Base-by-base conservation (phyloP, 2,113 vertebrate genomes). In the Oreochromis aureus region DNA sequence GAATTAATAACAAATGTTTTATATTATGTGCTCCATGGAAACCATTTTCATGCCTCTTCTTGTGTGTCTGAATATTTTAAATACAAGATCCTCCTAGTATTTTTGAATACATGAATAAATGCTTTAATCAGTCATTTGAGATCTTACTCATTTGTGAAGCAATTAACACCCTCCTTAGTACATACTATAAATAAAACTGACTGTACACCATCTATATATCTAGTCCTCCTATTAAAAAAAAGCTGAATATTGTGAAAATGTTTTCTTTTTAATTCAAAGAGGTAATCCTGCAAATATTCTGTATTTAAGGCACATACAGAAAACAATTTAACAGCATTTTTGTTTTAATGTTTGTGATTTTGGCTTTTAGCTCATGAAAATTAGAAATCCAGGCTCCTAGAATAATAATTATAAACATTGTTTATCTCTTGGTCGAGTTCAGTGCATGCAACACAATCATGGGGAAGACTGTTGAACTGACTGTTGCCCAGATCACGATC, bases 71-170 rank as follows among this genome's bases (percentile, higher is more conserved):
- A 39, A 58, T 84, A 39, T 79, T 88, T 84, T 88, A 78, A 81
- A 91, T 69, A 71, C 10, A 44, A 85, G 22, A 36, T 80, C 56
- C 10, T 82, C 24, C 7, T 85, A 71, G 59, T 89, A 55, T 87
- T 89, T 88, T 83, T 78, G 18, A 91, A 92, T 91, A 81, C 18
- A 61, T 78, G 19, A 84, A 86, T 86, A 79, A 82, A 87, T 84
- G 3, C 15, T 82, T 84, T 10, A 61, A 15, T 80, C n/a, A 80
- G 11, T 88, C 53, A 63, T 85, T 80, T 34, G 10, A n/a, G 55
- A 12, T 46, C 36, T 55, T 22, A 24, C 16, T 80, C 3, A 51
- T 6, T 46, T 87, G 39, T 63, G 54, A 81, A 76, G 16, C 10
- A 81, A 79, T 69, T 53, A 78, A 78, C 27, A 76, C 10, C 73